phyloP scores from a whole-genome alignment of 2,113 vertebrate species.

The Callaeas wilsoni region DNA sequence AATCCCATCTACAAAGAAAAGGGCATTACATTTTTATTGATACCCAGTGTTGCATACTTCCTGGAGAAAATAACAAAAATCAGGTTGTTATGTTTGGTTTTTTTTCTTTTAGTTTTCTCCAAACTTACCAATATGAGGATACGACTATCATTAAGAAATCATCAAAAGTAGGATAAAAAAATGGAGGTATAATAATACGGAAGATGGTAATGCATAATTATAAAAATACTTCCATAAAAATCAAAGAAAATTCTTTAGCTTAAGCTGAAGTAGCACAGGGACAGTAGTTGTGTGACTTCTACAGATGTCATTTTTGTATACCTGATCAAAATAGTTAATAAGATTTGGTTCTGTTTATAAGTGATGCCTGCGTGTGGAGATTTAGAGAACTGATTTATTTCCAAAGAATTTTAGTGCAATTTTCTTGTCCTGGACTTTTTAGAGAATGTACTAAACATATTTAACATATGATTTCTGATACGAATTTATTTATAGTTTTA shows the following conservation, averaged over 20 bases:
- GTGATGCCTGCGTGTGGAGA: rapidly evolving
- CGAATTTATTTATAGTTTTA: not conserved
- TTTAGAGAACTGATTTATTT: not conserved
- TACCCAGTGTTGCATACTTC: not conserved
- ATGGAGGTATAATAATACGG: not conserved
- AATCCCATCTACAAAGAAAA: not conserved
- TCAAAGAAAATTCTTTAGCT: not conserved
- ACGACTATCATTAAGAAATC: not conserved
- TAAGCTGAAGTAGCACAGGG: not conserved
- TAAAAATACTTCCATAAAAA: not conserved
- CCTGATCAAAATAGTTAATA: not conserved
- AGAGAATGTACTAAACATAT: not conserved
- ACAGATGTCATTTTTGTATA: not conserved
- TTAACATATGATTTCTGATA: not conserved
- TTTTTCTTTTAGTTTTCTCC: not conserved
- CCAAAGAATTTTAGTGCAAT: not conserved
- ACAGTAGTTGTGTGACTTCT: not conserved
- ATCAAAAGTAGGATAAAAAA: not conserved
- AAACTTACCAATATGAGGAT: not conserved
- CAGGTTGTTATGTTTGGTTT: rapidly evolving
- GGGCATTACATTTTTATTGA: not conserved
- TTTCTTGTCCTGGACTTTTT: not conserved
- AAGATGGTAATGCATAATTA: not conserved
- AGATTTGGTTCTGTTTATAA: not conserved
- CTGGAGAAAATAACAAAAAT: not conserved